Base-by-base conservation (phyloP, 2,797 vertebrate species). In the Chiroxiphia lanceolata region DNA sequence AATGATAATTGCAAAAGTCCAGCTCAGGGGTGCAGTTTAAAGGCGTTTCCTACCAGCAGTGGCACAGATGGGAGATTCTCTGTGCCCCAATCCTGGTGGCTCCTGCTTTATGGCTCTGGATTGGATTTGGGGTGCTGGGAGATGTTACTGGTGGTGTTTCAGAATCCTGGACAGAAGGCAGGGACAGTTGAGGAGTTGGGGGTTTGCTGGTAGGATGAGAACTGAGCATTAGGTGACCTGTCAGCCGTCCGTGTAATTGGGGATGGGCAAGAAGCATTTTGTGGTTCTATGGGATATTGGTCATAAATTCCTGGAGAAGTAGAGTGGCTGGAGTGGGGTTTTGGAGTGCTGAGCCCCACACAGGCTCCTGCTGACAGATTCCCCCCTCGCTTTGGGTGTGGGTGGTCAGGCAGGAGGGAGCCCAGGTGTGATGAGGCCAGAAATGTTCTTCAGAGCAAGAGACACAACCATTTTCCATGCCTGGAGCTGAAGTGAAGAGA, bases 241-340 rank as follows among this genome's bases (percentile, higher is more conserved):
- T 36, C 38, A 31, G 48, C 15, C 31, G 38, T 42, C 14, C 0
- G 0, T 18, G 3, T 56, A 23, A 33, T 1, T 71, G 64, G 44
- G 34, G 48, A 29, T 6, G 51, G 38, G n/a, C 67, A 70, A 13
- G 27, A 26, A 63, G 20, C 22, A 80, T 63, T 75, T 33, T 57
- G 31, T 21, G 53, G n/a, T 50, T 11, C 0, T 22, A 5, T 7
- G 53, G 64, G 61, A 67, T 65, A 45, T 47, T 14, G 20, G 31
- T 68, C 17, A 11, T 23, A 25, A 36, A 19, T 67, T 76, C 26
- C 20, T 53, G 57, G n/a, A 57, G 78, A 38, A 70, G n/a, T 2
- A 27, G 19, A 14, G n/a, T n/a, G n/a, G 42, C 44, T 34, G 87
- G 78, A 31, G 15, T 9, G 67, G n/a, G 33, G 13, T 19, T 56